Evolutionary conservation across 2,888 invertebrate species (phyloP).

Genomic region (Sepiola atlantica): DNA sequence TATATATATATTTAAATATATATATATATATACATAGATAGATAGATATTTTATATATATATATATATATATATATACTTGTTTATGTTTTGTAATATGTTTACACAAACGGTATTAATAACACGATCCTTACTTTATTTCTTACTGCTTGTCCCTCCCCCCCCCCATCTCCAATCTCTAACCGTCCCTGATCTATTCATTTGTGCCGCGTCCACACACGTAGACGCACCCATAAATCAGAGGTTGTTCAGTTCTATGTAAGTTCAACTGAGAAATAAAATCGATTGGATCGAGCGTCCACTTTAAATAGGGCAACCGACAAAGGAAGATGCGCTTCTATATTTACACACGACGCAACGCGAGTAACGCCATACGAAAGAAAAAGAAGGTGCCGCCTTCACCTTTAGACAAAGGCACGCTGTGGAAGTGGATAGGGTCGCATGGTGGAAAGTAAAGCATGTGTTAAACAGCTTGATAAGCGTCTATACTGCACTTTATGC

Average conservation of each 20-base stretch:
- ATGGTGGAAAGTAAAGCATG: not conserved
- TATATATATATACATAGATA: no score
- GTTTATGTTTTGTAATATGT: no score
- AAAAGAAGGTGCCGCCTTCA: not conserved
- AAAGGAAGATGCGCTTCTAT: not conserved
- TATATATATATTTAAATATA: no score
- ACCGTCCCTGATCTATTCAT: no score
- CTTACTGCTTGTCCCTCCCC: no score
- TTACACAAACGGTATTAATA: no score
- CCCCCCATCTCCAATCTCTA: no score
- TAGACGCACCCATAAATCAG: not conserved
- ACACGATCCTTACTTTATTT: no score
- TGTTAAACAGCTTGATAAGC: not conserved
- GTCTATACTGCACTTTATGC: not conserved
- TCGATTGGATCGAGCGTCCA: not conserved
- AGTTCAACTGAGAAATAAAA: not conserved
- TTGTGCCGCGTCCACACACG: not conserved
- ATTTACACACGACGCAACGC: not conserved
- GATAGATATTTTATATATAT: no score
- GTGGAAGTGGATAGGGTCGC: not conserved
- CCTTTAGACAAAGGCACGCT: not conserved
- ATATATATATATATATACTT: no score
- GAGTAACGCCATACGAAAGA: not conserved
- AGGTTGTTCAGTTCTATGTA: not conserved
- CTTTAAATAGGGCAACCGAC: not conserved